phyloP scores from a whole-genome alignment of 2,797 vertebrate species.

The Chelon auratus region DNA sequence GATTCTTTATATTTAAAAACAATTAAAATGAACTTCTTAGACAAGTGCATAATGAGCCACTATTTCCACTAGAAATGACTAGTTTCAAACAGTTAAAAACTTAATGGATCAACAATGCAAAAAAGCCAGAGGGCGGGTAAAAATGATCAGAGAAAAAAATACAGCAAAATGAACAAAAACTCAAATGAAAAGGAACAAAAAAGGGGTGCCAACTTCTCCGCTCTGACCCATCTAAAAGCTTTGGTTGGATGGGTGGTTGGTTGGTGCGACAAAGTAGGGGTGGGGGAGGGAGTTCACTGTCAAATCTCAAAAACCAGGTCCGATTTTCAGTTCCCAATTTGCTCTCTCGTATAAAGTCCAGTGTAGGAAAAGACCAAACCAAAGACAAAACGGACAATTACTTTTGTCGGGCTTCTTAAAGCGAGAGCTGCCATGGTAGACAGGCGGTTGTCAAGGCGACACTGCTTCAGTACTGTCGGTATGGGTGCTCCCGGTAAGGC shows the following conservation, averaged over 20 bases:
- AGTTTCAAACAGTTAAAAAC: slow-evolving; percentile 83
- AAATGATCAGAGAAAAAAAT: slow-evolving; percentile 74
- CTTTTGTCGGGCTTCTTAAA: slow-evolving; percentile 98
- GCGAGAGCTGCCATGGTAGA: slow-evolving; percentile 96
- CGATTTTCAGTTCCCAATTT: slow-evolving; percentile 79
- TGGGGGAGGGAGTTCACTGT: slow-evolving; percentile 52
- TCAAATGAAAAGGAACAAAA: slow-evolving; percentile 62
- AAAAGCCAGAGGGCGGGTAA: slow-evolving; percentile 76
- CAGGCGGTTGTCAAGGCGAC: slow-evolving; percentile 93
- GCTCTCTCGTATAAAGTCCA: slow-evolving; percentile 81
- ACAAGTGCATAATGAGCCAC: slow-evolving; percentile 81
- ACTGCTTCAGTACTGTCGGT: slow-evolving; percentile 93
- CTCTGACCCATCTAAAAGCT: slow-evolving; percentile 85
- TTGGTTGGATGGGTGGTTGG: slow-evolving; percentile 54
- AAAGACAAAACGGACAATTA: slow-evolving; percentile 95
- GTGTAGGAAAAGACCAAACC: slow-evolving; percentile 84
- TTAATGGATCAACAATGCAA: slow-evolving; percentile 80
- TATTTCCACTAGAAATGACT: slow-evolving; percentile 74
- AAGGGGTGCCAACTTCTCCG: slow-evolving; percentile 80
- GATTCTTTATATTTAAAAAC: slow-evolving; percentile 82
- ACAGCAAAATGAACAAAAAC: slow-evolving; percentile 75
- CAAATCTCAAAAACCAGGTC: slow-evolving; percentile 79
- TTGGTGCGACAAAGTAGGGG: slow-evolving; percentile 52
- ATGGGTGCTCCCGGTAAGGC: slow-evolving; percentile 94
- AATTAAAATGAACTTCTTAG: slow-evolving; percentile 82